Conservation (phyloP, 2,888 invertebrate species). For the Agrotis clavis region DNA sequence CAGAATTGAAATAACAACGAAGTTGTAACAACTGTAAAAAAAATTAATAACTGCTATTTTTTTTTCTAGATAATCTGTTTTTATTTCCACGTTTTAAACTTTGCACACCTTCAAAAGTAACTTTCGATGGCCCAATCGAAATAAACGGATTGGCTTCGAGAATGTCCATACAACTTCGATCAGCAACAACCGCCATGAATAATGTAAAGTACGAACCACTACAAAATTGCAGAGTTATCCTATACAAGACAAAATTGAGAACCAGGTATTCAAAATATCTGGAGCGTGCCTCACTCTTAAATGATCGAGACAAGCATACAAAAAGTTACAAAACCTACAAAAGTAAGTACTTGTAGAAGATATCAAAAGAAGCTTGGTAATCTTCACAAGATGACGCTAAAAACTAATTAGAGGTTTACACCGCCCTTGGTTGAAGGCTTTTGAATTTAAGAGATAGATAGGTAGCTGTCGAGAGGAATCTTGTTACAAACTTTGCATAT, state of each 20-base stretch:
- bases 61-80: no score
- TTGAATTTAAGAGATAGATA: background rate
- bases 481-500: background rate
- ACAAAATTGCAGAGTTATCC: background rate
- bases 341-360: background rate
- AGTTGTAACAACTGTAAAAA: background rate
- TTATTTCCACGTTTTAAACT: no score
- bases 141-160: no score
- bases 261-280: constrained; percentile 13
- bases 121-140: no score
- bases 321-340: constrained; percentile 2
- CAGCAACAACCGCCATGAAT: background rate
- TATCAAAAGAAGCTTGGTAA: background rate
- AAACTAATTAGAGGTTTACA: background rate
- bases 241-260: background rate
- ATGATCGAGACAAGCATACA: background rate
- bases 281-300: background rate
- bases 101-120: no score
- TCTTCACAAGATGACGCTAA: background rate
- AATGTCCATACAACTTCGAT: background rate
- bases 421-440: background rate
- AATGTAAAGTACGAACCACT: background rate
- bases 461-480: background rate
- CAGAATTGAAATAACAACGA: no score
- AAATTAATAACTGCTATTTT: no score